Base-by-base conservation (phyloP, 1,140 invertebrate genomes). In the Hyphantria cunea region DNA sequence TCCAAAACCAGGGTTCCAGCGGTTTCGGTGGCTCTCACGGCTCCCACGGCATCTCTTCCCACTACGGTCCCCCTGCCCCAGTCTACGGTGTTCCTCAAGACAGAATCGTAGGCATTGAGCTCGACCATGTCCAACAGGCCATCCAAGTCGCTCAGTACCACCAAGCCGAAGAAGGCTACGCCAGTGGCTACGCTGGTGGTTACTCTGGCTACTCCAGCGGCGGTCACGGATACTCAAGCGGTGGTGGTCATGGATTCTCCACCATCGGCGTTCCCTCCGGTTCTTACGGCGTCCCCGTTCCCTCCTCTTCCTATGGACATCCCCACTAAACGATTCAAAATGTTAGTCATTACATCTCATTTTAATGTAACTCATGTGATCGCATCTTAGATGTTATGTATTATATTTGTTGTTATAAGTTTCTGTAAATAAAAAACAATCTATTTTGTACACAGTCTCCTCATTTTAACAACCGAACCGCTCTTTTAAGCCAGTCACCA, bases 61-160 rank as follows among this genome's bases (percentile, higher is more conserved):
- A 90, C 64, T 94, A 94, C 80, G 93, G 93, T 10, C 80, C 86
- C 9, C 93, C 88, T 54, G 91, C 84, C 13, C 92, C 88, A 48
- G 92, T 86, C 7, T 92, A 92, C 77, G 93, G 93, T n/a, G 93
- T 92, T 4, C 92, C 92, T 31, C 78, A 90, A 15, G 91, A 92
- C 34, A 92, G 93, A 68, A 92, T 94, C 41, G 93, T 93, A 37
- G 94, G 93, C 54, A 92, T 94, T 64, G 92, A 93, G 72, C 86
- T 94, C 11, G 94, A 94, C 76, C 92, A 93, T 52, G 90, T 94
- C 17, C 93, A 93, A 65, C 93, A 93, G 73, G 93, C 93, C 49
- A 92, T 94, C 73, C 94, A 94, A 81, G 93, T 94, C 14, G 93
- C 93, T 25, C 93, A 94, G 78, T 94, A 93, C 85, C 90, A 92